Percentiles rank a stretch among this genome's conserved stretches.
phyloP scores from a whole-genome alignment of 2,888 invertebrate species.

The Hypselothyrea guttata region DNA sequence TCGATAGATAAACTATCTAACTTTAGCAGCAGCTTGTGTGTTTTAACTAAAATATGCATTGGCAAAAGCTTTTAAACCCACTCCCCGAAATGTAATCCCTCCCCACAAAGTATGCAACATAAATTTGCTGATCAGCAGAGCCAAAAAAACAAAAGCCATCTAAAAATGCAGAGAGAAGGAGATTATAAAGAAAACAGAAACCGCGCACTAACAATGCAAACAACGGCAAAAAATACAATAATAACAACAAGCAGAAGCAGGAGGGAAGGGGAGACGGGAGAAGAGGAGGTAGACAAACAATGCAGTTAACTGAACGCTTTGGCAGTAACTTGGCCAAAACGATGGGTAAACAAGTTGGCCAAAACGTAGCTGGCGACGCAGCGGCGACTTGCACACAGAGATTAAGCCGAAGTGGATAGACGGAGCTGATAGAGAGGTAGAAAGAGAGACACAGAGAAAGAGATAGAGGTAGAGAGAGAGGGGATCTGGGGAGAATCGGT shows the following conservation, averaged over 20 bases:
- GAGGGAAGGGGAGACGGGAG: neutral
- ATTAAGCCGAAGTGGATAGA: no score
- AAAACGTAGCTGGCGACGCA: conserved; percentile 45
- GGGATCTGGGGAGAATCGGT: neutral
- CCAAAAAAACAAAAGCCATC: conserved; percentile 4
- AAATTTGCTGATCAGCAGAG: conserved; percentile 26
- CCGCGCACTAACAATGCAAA: conserved; percentile 40
- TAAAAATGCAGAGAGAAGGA: neutral
- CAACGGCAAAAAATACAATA: conserved; percentile 17
- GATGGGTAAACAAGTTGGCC: conserved; percentile 53
- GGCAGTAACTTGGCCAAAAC: conserved; percentile 47
- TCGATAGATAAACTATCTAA: no score
- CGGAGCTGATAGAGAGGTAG: no score
- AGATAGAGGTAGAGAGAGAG: neutral
- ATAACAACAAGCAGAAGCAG: neutral
- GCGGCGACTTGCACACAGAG: conserved; percentile 43
- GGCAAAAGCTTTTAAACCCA: neutral
- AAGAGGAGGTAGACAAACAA: conserved; percentile 42
- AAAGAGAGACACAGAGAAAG: neutral
- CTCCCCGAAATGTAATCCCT: neutral
- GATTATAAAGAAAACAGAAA: neutral
- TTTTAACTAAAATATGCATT: no score
- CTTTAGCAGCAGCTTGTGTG: no score
- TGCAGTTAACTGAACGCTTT: conserved; percentile 45
- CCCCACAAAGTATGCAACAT: conserved; percentile 58